A percentile compares a stretch with the other conserved stretches of the same genome.
These are phyloP conservation scores for Paradoxurus hermaphroditus DNA, from an alignment of 2,113 vertebrate genomes.

Conservation along the genomic window DNA sequence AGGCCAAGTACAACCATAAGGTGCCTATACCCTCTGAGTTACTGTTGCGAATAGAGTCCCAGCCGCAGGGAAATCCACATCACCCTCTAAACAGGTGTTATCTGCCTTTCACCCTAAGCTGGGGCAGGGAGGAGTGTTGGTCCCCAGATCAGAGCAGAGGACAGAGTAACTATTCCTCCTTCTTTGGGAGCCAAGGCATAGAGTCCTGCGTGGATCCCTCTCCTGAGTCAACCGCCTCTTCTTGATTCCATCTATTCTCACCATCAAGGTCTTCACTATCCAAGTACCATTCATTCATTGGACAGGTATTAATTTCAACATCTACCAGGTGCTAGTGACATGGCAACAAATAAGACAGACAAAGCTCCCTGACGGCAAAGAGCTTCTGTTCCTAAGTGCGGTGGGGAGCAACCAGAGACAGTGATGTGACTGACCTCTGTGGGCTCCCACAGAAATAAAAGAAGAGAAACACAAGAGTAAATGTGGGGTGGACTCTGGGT, in stretches of 20 bases:
- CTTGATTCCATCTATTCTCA: background rate
- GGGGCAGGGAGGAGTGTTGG: background rate
- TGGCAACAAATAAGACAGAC: background rate
- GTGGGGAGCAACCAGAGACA: background rate
- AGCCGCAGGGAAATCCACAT: background rate
- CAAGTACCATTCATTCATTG: background rate
- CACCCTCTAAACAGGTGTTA: background rate
- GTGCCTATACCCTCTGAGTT: background rate
- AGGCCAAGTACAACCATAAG: background rate
- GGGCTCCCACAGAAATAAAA: background rate
- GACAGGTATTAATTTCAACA: background rate
- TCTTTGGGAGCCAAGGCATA: background rate
- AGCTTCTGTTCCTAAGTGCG: background rate
- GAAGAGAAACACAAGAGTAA: background rate
- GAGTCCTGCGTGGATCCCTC: background rate
- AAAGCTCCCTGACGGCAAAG: background rate
- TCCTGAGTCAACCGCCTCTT: background rate
- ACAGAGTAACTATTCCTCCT: background rate
- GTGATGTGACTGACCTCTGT: background rate
- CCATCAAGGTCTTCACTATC: background rate
- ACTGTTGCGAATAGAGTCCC: background rate
- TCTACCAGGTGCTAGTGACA: background rate
- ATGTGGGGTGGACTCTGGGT: background rate
- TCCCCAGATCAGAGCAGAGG: background rate
- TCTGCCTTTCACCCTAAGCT: background rate